Evolutionary conservation across 2,888 invertebrate species (phyloP).

Genomic region (Eupithecia centaureata): DNA sequence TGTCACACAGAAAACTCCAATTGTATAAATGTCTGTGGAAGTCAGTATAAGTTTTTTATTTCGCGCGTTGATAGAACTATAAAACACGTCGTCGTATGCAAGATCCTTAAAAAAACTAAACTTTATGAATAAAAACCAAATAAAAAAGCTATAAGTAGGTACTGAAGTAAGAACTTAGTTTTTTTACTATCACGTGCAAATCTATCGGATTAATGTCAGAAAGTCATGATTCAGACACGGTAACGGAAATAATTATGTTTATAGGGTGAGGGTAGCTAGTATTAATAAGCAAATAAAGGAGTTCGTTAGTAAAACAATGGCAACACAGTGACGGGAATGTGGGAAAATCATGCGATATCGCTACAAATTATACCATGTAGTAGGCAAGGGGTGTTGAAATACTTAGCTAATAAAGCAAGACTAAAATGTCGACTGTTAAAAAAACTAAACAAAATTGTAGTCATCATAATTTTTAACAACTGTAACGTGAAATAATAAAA

Average conservation of each 20-base stretch:
- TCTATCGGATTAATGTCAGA: slow-evolving; percentile 19
- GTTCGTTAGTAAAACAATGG: slow-evolving; percentile 15
- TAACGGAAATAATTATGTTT: slow-evolving; percentile 39
- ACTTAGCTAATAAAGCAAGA: too few relatives aligned
- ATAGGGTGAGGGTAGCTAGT: slow-evolving; percentile 28
- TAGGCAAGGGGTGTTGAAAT: neutral
- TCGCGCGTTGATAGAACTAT: neutral
- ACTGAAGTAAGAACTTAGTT: neutral
- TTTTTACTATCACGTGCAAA: slow-evolving; percentile 8
- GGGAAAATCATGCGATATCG: neutral
- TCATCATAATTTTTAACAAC: too few relatives aligned
- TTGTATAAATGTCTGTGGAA: neutral
- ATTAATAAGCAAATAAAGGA: slow-evolving; percentile 30
- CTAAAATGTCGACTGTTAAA: too few relatives aligned
- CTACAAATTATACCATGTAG: neutral
- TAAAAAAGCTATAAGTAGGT: neutral
- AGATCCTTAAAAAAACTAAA: neutral
- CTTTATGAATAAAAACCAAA: neutral
- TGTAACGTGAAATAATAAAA: too few relatives aligned
- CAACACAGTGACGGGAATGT: neutral
- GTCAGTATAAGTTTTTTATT: neutral
- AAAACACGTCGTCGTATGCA: neutral
- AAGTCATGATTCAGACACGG: slow-evolving; percentile 28
- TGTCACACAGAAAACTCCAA: neutral
- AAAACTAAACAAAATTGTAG: too few relatives aligned